phyloP scores from a whole-genome alignment of 2,797 vertebrate genomes.

The Poecile montanus region DNA sequence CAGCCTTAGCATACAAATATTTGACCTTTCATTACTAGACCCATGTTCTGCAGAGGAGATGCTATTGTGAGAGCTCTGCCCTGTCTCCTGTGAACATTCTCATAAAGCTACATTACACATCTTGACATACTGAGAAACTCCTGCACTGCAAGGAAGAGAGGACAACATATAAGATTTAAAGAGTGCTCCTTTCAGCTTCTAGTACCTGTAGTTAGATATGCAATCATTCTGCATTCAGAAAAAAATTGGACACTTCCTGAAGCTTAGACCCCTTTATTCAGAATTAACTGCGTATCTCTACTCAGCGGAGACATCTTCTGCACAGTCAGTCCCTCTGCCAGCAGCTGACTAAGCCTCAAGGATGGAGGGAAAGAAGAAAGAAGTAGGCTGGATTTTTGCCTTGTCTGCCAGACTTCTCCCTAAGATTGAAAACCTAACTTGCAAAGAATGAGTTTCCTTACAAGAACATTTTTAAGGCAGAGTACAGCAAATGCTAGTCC shows the following conservation, averaged over 20 bases:
- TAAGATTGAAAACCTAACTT: neutral
- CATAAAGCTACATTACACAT: neutral
- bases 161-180: neutral
- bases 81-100: neutral
- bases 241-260: neutral
- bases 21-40: constrained; percentile 23
- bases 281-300: neutral
- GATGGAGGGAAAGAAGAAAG: neutral
- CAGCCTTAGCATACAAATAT: neutral
- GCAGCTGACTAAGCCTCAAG: neutral
- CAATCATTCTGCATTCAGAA: neutral
- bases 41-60: neutral
- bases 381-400: neutral
- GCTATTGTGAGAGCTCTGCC: neutral
- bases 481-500: neutral
- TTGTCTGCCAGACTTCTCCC: neutral
- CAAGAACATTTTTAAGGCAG: neutral
- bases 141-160: neutral
- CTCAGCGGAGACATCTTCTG: neutral
- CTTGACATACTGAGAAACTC: neutral
- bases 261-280: neutral
- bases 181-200: neutral
- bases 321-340: neutral
- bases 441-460: neutral
- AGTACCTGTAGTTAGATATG: neutral